phyloP scores from a whole-genome alignment of 2,888 invertebrate genomes.

The Aradus depressus region DNA sequence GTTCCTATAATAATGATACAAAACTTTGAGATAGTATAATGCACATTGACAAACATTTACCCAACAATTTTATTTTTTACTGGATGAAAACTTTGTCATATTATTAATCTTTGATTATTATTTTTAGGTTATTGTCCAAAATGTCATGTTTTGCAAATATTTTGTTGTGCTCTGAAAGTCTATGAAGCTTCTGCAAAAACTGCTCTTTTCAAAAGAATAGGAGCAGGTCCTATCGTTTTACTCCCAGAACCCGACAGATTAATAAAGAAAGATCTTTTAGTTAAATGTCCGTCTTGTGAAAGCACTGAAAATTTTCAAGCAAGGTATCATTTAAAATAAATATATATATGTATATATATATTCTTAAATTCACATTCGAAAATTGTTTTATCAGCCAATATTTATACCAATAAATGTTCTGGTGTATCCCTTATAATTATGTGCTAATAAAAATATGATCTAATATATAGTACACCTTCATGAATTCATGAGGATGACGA shows the following conservation, averaged over 20 bases:
- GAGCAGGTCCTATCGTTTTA: slow-evolving; percentile 9
- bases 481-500: too few relatives aligned
- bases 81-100: too few relatives aligned
- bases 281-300: slow-evolving; percentile 2
- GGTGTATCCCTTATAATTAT: too few relatives aligned
- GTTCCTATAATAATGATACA: too few relatives aligned
- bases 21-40: neutral
- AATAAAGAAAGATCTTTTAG: neutral
- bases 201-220: neutral
- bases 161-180: slow-evolving; percentile 1
- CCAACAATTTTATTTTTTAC: too few relatives aligned
- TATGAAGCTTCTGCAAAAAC: slow-evolving; percentile 3
- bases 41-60: neutral
- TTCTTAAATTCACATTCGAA: neutral
- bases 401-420: too few relatives aligned
- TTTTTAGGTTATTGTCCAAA: slow-evolving; percentile 9
- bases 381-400: too few relatives aligned
- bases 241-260: neutral
- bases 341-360: neutral
- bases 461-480: too few relatives aligned
- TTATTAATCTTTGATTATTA: too few relatives aligned
- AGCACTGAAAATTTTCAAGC: neutral
- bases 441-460: too few relatives aligned
- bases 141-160: slow-evolving; percentile 8
- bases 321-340: neutral